Base-by-base conservation (phyloP, 2,888 invertebrate species). In the Scaptomyza caliginosa region DNA sequence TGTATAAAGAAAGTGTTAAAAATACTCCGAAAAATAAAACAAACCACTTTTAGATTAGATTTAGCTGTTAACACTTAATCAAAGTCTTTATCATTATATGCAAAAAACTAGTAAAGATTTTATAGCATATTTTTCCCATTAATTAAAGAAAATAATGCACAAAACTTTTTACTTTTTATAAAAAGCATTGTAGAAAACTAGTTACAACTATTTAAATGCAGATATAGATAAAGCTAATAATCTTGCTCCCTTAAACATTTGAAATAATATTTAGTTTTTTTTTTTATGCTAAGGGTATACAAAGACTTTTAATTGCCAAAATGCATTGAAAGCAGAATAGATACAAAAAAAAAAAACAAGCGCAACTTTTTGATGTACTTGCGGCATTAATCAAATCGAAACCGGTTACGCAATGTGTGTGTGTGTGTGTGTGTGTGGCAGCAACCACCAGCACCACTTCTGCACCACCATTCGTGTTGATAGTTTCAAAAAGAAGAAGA, bases 341-440 rank as follows among this genome's bases (percentile, higher is more conserved):
- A 34, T 26, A 32, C 19, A 26, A 28, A 11, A 21, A 21, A 2
- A 28, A 17, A 55, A 56, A 55, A 46, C 50, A 55, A 45, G 56
- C 56, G 30, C 52, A 43, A 54, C 21, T 40, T 42, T 57, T 50
- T 63, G 36, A 19, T 40, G 55, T 62, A 52, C 36, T 52, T 34
- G 51, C 67, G 65, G 82, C 72, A 80, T 84, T 84, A 84, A 84
- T 88, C 84, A 77, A 86, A 80, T 77, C 45, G 71, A 86, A 84
- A 84, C 84, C 84, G 88, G 84, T 84, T 77, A 19, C 60, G 45
- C 34, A 4, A 32, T 21, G 2, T 4, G 3, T 21, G 21, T 21
- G 4, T 21, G 4, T 21, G n/a, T n/a, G n/a, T n/a, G 13, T n/a
- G 30, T 74, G 67, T 77, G 67, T 56, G 52, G 45, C 55, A 69